phyloP scores from a whole-genome alignment of 2,888 invertebrate species.

The Cylindroiulus punctatus region DNA sequence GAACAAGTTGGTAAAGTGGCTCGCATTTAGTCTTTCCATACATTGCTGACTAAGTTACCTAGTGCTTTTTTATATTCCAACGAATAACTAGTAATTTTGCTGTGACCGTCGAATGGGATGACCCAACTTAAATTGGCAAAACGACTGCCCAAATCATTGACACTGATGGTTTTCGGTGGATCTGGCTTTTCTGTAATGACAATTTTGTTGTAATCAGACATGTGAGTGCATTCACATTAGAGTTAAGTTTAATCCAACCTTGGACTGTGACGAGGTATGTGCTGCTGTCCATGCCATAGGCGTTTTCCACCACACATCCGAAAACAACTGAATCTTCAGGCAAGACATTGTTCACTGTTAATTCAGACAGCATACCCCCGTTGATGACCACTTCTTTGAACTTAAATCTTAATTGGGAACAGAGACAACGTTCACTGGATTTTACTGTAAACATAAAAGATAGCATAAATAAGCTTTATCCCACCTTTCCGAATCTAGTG shows the following conservation, averaged over 20 bases:
- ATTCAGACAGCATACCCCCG: slow-evolving; percentile 54
- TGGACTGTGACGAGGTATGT: slow-evolving; percentile 57
- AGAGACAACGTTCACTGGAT: neutral
- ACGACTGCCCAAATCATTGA: slow-evolving; percentile 88
- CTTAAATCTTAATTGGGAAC: neutral
- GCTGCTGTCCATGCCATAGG: slow-evolving; percentile 58
- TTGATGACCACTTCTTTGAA: slow-evolving; percentile 54
- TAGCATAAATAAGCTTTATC: neutral
- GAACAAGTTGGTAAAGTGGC: neutral
- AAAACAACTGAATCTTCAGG: slow-evolving; percentile 54
- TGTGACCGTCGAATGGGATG: slow-evolving; percentile 91
- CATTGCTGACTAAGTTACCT: neutral
- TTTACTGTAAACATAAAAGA: neutral
- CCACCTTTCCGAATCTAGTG: slow-evolving; percentile 23
- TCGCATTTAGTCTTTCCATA: neutral
- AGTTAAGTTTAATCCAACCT: slow-evolving; percentile 51
- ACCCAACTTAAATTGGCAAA: slow-evolving; percentile 92
- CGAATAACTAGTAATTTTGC: slow-evolving; percentile 86
- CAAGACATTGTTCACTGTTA: slow-evolving; percentile 54
- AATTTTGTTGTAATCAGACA: neutral
- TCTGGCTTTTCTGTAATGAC: slow-evolving; percentile 78
- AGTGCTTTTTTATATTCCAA: slow-evolving; percentile 73
- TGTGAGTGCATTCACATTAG: neutral
- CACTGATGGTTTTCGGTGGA: slow-evolving; percentile 87
- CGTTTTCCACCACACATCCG: slow-evolving; percentile 57